Conservation (phyloP, 1,140 invertebrate genomes). For the Mizuhopecten yessoensis region DNA sequence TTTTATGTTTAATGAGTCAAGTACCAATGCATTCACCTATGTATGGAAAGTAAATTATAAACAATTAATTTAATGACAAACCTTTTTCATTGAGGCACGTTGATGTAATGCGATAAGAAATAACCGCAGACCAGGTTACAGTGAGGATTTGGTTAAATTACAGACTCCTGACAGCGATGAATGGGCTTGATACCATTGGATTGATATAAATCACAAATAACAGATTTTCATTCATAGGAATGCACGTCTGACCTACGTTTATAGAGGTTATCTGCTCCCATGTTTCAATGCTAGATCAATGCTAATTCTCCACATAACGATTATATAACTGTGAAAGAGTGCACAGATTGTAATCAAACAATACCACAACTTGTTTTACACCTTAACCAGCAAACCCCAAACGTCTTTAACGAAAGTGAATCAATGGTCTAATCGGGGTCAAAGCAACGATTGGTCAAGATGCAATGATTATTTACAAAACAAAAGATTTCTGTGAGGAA, state of each 20-base stretch:
- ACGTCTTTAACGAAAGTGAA: conserved; percentile 1
- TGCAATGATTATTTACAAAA: neutral
- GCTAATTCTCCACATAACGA: neutral
- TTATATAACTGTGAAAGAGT: neutral
- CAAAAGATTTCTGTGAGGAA: conserved; percentile 34
- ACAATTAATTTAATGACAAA: neutral
- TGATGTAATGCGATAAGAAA: no score
- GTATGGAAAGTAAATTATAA: neutral
- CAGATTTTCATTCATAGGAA: neutral
- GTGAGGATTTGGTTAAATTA: no score
- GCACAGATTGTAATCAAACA: conserved; percentile 27
- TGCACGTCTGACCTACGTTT: neutral
- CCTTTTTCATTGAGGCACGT: no score
- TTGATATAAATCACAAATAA: neutral
- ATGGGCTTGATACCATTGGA: neutral
- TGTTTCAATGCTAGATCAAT: conserved; percentile 17
- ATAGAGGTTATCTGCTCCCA: neutral
- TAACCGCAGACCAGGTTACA: no score
- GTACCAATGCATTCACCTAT: no score
- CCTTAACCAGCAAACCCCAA: neutral
- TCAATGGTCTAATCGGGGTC: conserved; percentile 6
- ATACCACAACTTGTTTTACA: conserved; percentile 13
- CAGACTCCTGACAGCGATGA: neutral
- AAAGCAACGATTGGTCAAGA: neutral
- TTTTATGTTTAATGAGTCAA: neutral